A percentile compares a stretch with the other conserved stretches of the same genome.
Evolutionary conservation across 30 jellyfish, hydroid and myxozoan genomes (phyloP).

Genomic region (Aurelia sp.): DNA sequence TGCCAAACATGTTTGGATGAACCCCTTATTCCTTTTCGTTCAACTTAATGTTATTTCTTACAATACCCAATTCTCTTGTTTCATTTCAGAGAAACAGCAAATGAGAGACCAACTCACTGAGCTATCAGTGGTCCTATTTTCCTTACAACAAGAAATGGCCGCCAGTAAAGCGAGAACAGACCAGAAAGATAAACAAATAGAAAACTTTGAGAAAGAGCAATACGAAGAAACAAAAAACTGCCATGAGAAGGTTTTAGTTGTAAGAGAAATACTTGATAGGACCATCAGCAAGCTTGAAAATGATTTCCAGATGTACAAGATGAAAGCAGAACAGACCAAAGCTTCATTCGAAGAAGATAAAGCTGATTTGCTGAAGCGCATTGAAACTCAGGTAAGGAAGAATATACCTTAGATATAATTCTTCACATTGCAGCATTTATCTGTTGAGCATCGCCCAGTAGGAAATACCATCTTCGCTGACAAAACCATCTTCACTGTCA

Average conservation of each 20-base stretch:
- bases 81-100: constrained; percentile 16
- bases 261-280: constrained; percentile 13
- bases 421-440: no score
- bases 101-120: constrained; percentile 46
- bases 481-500: no score
- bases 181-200: constrained; percentile 12
- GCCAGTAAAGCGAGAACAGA: constrained; percentile 9
- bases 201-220: constrained; percentile 11
- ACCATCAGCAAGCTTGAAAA: constrained; percentile 16
- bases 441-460: no score
- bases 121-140: constrained; percentile 13
- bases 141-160: constrained; percentile 28
- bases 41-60: no score
- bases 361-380: neutral
- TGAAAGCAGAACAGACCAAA: constrained; percentile 9
- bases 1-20: no score
- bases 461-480: no score
- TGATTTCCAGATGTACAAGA: neutral
- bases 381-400: constrained; percentile 26
- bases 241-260: constrained; percentile 17
- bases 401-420: no score
- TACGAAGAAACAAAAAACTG: constrained; percentile 18
- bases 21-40: no score
- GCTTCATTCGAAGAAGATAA: constrained; percentile 29
- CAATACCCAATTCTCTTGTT: neutral